phyloP scores from a whole-genome alignment of 2,888 invertebrate genomes.

The Xiphydria camelus region DNA sequence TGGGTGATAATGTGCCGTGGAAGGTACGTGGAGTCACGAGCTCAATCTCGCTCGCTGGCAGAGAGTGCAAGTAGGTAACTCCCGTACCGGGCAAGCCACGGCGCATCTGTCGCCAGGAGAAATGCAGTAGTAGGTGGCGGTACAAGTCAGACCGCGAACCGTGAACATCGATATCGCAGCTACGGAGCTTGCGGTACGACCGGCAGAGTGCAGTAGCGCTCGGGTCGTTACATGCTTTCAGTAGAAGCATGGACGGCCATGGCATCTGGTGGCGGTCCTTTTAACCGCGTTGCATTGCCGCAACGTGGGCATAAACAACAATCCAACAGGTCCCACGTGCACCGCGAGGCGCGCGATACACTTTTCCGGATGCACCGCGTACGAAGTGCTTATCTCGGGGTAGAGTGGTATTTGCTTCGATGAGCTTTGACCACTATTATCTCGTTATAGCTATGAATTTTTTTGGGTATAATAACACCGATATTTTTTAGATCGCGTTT shows the following conservation, averaged over 20 bases:
- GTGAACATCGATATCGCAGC: too few species aligned
- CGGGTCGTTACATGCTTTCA: background rate
- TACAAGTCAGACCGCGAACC: conserved; percentile 42
- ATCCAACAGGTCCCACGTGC: conserved; percentile 15
- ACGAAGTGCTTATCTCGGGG: too few species aligned
- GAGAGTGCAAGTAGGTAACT: conserved; percentile 43
- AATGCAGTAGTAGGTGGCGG: conserved; percentile 48
- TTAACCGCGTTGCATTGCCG: conserved; percentile 16
- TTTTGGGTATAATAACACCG: too few species aligned
- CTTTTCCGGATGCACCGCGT: too few species aligned
- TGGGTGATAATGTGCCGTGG: too few species aligned
- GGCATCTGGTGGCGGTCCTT: conserved; percentile 28
- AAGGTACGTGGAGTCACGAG: too few species aligned
- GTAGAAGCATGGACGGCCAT: conserved; percentile 9
- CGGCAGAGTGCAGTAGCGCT: conserved; percentile 8
- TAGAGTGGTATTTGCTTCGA: too few species aligned
- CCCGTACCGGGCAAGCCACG: conserved; percentile 44
- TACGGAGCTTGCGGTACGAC: background rate
- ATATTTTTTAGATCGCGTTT: too few species aligned
- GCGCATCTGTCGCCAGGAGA: conserved; percentile 11
- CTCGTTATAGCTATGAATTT: too few species aligned
- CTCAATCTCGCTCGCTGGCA: conserved; percentile 13
- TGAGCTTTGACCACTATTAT: too few species aligned
- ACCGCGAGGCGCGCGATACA: too few species aligned
- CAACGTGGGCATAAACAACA: background rate